Evolutionary conservation across 30 jellyfish, hydroid and myxozoan genomes (phyloP), one percentile per base, ranked within the genome.

Genomic region (Hydra vulgaris): DNA sequence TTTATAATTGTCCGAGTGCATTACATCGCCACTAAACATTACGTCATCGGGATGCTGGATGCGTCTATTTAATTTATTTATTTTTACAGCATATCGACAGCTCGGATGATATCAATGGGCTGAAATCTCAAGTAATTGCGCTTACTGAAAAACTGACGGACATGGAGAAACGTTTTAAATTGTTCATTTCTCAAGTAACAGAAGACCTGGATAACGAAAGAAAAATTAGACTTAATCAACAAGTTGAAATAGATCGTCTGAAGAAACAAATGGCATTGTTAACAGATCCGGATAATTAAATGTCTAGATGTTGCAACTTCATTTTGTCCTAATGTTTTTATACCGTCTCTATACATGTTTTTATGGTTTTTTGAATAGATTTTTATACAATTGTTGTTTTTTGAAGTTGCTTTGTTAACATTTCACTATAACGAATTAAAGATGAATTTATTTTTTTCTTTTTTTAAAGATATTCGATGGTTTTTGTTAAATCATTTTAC

Each of bases 161-260:
- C 19, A 83, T 85, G 92, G 96, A 91, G 74, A 91, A 87, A 81
- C 87, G 83, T 79, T 82, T 91, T 21, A 52, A 82, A 85, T 86
- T 82, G 72, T 83, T 75, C 23, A 79, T 91, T 19, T 70, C 71
- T 24, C 83, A 82, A 26, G 85, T 91, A 71, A 82, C 96, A 67
- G 92, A 91, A 78, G 96, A 91, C 77, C 81, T 91, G 25, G 98
- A 91, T 73, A 79, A 55, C 0, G 96, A 86, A 79, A 79, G 95
- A 53, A 91, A 86, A 72, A 66, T 66, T 12, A 81, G 92, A 0
- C 87, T 89, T 53, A 87, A 27, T 76, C 75, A 86, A 83, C 86
- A 82, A 66, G 87, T 91, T 25, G 98, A 91, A 79, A 78, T 91
- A 15, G 98, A 91, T 79, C 79, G 98, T 71, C 74, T 91, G 76